Base-by-base conservation (phyloP, 2,797 vertebrate genomes). In the Pelochelys cantorii region DNA sequence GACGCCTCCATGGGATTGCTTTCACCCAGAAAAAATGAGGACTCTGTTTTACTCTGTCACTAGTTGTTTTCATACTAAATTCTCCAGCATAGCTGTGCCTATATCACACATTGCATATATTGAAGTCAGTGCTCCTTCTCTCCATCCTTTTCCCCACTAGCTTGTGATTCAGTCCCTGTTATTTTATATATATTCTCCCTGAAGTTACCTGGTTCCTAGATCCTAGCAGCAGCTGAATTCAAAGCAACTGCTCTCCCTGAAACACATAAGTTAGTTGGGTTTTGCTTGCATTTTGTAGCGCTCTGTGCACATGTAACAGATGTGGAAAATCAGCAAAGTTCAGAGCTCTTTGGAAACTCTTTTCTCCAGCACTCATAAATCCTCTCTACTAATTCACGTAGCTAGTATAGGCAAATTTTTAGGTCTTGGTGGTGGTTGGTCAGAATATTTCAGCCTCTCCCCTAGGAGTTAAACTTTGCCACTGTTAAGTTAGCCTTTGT, bases 381-480 rank as follows among this genome's bases (percentile, higher is more conserved):
- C 81, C 71, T 34, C n/a, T 31, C 11, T 48, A 11, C 55, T 85
- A 29, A 23, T 62, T 17, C 25, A 52, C 37, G 9, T 29, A 15
- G 10, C 56, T 87, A 7, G 3, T 15, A 0, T 1, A 9, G 25
- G 5, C 53, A 71, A 27, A n/a, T 34, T 78, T 74, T 80, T 79
- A 31, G 11, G 34, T 8, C 20, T 8, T 18, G 14, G 71, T 25
- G 37, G 5, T 75, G 7, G 65, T 86, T 4, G 53, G 83, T 57
- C 0, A 0, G 6, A 22, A 14, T 75, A 10, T n/a, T 71, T 22
- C 0, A 0, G 55, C 52, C 10, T 55, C 71, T 7, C 65, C 78
- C 75, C 57, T 90, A 2, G 2, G 31, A 52, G 71, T 1, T 18
- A 56, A 23, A 4, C 23, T 78, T 2, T 71, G 74, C 42, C 13